Evolutionary conservation across 2,113 vertebrate genomes (phyloP).

Genomic region (Osmerus eperlanus): DNA sequence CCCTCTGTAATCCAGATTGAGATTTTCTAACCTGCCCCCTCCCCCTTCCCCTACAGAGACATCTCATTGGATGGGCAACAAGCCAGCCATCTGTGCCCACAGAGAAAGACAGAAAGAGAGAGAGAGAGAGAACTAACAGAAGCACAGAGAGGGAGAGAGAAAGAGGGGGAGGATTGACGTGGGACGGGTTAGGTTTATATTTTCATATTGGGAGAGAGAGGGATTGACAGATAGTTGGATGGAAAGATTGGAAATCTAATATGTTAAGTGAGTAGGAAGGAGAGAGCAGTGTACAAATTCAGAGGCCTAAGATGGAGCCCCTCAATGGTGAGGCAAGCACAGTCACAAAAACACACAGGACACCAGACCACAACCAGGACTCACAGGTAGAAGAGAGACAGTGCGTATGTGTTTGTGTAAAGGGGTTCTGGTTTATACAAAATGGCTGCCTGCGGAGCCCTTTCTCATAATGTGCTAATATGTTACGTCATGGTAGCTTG

Average conservation of each 20-base stretch:
- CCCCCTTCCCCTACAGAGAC: background rate
- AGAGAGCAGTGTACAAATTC: constrained; percentile 6
- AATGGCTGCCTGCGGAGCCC: background rate
- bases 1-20: constrained; percentile 66
- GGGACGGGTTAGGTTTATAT: constrained; percentile 8
- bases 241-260: constrained; percentile 31
- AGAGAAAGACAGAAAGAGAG: background rate
- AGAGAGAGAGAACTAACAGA: background rate
- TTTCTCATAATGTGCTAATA: background rate
- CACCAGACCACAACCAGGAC: background rate
- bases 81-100: constrained; percentile 33
- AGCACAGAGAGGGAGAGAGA: background rate
- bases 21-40: constrained; percentile 32
- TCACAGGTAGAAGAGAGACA: background rate
- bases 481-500: background rate
- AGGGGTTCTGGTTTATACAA: background rate
- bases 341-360: background rate
- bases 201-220: constrained; percentile 63
- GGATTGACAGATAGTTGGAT: constrained; percentile 68
- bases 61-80: constrained; percentile 21
- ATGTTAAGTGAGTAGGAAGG: constrained; percentile 16
- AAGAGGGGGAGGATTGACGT: constrained; percentile 1
- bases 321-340: background rate
- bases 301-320: background rate
- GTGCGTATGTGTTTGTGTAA: background rate